Conservation (phyloP, 2,797 vertebrate genomes). For the Lutjanus argentimaculatus region DNA sequence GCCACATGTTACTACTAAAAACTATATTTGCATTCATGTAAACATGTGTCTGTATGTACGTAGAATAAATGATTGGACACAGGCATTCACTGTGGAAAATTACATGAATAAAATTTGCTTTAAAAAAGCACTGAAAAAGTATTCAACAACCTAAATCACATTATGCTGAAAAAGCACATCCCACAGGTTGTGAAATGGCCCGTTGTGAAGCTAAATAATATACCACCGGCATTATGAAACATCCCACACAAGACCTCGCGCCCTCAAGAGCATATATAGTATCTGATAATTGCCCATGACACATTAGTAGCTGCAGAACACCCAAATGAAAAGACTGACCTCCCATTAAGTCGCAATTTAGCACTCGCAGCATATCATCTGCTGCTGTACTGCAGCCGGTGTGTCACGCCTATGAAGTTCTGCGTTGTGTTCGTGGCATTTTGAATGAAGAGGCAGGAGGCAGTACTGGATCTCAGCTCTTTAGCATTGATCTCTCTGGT, state of each 20-base stretch:
- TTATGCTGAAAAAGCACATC: slow-evolving; percentile 44
- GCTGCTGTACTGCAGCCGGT: not conserved
- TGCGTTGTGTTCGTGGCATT: no score
- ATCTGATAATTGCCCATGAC: slow-evolving; percentile 64
- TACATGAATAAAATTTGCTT: slow-evolving; percentile 1
- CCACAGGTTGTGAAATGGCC: slow-evolving; percentile 58
- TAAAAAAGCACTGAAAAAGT: slow-evolving; percentile 25
- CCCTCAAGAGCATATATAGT: slow-evolving; percentile 48
- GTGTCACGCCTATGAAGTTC: no score
- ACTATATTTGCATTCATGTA: not conserved
- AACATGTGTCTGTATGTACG: not conserved
- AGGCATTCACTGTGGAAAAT: not conserved
- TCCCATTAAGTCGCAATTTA: slow-evolving; percentile 59
- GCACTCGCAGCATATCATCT: slow-evolving; percentile 24
- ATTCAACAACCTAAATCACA: slow-evolving; percentile 41
- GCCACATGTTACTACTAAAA: not conserved
- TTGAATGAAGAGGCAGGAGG: no score
- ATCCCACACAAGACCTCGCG: slow-evolving; percentile 52
- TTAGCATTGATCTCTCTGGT: no score
- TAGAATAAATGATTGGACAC: slow-evolving; percentile 3
- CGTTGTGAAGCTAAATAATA: slow-evolving; percentile 48
- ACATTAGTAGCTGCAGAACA: slow-evolving; percentile 52
- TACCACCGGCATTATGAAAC: slow-evolving; percentile 43
- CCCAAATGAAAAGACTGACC: slow-evolving; percentile 59
- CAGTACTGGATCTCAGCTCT: no score